Base-by-base conservation (phyloP, 1,140 invertebrate genomes). In the Lysiphlebus fabarum region DNA sequence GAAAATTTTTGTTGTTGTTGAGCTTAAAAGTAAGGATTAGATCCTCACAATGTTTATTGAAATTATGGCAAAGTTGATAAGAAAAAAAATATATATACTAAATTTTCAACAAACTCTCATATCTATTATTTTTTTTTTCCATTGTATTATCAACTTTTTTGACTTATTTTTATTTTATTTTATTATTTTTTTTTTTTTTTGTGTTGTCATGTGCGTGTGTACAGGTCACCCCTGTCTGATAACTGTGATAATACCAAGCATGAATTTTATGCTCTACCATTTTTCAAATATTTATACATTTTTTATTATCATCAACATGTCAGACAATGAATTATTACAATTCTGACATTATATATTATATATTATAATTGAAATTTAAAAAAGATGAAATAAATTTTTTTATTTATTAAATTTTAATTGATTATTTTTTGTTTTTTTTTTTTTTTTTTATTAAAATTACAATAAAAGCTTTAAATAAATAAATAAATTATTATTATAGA, bases 131-230 rank as follows among this genome's bases (percentile, higher is more conserved):
- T 11, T 10, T 5, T 55, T 11, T 57, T 12, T 36, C 45, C 43
- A 14, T 49, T 33, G 7, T 7, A 41, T 50, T 54, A 11, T 47
- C 4, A 37, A 2, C 42, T n/a, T 9, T 36, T 58, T n/a, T 43
- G 8, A 42, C 14, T 38, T 33, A 14, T 49, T 17, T 34, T 41
- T 44, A 7, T 11, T 53, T 34, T 34, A n/a, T 53, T 12, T 14
- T 53, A 12, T 8, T 9, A 47, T n/a, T 17, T 33, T 36, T 41
- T 43, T 34, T 10, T 41, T 56, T 56, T 58, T 45, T 43, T 54
- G 53, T 43, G 17, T 51, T 7, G 38, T 50, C 40, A 58, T 41
- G 56, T 58, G 56, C 56, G 48, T 58, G 53, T 54, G 48, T 58
- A 48, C 45, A 44, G 58, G 40, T 47, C 36, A 12, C 43, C 51